Percentiles rank a stretch among this genome's conserved stretches.
Conservation (phyloP, 2,888 invertebrate genomes). For the Lagria hirta region DNA sequence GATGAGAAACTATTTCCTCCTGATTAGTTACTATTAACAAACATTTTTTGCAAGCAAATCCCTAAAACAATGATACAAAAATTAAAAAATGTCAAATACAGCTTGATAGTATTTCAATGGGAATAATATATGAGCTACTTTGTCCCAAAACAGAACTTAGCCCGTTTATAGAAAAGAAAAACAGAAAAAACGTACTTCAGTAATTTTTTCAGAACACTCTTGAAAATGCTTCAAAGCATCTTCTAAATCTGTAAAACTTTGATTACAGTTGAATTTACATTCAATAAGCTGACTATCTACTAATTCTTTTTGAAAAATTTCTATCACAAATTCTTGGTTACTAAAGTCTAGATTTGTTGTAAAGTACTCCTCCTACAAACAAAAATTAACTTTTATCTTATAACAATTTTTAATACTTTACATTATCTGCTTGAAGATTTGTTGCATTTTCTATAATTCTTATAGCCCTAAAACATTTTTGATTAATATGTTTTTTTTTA, state of each 20-base stretch:
- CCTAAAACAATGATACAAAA: too few relatives aligned
- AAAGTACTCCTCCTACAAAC: conserved; percentile 30
- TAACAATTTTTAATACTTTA: conserved; percentile 5
- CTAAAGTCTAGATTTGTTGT: conserved; percentile 30
- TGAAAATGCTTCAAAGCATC: conserved; percentile 43
- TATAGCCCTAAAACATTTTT: conserved; percentile 32
- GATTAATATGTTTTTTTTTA: too few relatives aligned
- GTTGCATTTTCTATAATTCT: conserved; percentile 28
- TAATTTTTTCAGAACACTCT: conserved; percentile 40
- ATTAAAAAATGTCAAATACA: too few relatives aligned
- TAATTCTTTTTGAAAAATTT: conserved; percentile 38
- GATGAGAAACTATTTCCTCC: conserved; percentile 38
- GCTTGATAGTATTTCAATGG: too few relatives aligned
- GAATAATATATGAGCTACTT: too few relatives aligned
- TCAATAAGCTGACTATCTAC: conserved; percentile 35
- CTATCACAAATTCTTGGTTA: conserved; percentile 28
- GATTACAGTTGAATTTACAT: conserved; percentile 49
- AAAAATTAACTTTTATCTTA: neutral
- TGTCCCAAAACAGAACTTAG: too few relatives aligned
- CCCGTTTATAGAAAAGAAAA: too few relatives aligned
- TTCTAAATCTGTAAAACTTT: conserved; percentile 36
- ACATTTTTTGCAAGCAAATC: conserved; percentile 46
- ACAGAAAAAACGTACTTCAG: conserved; percentile 40
- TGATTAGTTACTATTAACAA: conserved; percentile 35
- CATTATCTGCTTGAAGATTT: conserved; percentile 11